These are phyloP conservation scores for Cerastis leucographa DNA, from an alignment of 2,888 invertebrate genomes.

Conservation along the genomic window DNA sequence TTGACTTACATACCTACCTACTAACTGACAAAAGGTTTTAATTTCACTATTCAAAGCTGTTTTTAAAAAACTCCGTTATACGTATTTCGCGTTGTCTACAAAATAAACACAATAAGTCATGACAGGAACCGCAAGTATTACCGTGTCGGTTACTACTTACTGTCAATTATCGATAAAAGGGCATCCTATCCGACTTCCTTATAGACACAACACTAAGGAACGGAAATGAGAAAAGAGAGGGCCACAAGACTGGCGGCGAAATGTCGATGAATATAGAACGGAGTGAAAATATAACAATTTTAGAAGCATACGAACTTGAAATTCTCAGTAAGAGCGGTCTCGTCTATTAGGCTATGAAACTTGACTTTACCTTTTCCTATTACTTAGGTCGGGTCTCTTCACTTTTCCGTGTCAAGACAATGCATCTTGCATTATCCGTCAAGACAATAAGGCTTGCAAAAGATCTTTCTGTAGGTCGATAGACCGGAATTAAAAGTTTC, in stretches of 20 bases:
- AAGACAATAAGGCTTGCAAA: not conserved
- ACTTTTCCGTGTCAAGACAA: not conserved
- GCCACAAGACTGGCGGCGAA: slow-evolving; percentile 19
- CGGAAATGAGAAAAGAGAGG: slow-evolving; percentile 20
- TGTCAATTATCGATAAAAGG: slow-evolving; percentile 35
- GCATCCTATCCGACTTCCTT: slow-evolving; percentile 2
- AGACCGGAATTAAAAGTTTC: not conserved
- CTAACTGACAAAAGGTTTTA: not conserved
- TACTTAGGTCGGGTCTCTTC: not conserved
- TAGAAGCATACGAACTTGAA: not conserved
- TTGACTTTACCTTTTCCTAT: not conserved
- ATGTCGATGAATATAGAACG: not conserved
- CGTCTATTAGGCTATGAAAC: not conserved
- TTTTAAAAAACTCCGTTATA: not conserved
- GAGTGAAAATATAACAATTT: not conserved
- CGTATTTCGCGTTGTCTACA: not conserved
- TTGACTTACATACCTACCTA: too few relatives aligned
- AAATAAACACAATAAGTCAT: slow-evolving; percentile 16
- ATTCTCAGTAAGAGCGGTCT: not conserved
- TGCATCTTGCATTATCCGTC: not conserved
- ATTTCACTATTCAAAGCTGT: not conserved
- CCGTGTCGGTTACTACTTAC: slow-evolving; percentile 6
- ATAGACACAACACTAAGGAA: slow-evolving; percentile 17
- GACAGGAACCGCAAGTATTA: slow-evolving; percentile 14
- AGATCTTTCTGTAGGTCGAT: not conserved